phyloP scores from a whole-genome alignment of 2,797 vertebrate genomes.

The Phataginus tricuspis region DNA sequence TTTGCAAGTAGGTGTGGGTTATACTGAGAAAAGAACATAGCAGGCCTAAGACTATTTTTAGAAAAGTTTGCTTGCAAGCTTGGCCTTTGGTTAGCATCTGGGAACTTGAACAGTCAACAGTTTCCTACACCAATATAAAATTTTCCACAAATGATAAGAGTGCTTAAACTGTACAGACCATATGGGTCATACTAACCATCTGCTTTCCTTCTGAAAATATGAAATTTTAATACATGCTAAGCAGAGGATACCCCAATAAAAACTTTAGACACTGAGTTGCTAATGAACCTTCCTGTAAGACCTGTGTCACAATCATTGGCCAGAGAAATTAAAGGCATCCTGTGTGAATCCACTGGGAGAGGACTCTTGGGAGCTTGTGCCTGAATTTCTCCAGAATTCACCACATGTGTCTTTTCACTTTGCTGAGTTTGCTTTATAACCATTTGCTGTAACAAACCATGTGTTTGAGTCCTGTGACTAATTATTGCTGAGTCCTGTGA shows the following conservation, averaged over 20 bases:
- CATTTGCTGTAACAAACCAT: not conserved
- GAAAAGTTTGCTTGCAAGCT: not conserved
- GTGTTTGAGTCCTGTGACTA: not conserved
- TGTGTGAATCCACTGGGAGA: not conserved
- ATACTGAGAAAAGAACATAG: not conserved
- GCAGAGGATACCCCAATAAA: not conserved
- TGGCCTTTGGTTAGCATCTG: not conserved
- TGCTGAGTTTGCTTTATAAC: not conserved
- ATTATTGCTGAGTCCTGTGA: not conserved
- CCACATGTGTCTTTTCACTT: not conserved
- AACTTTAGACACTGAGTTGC: not conserved
- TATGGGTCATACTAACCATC: not conserved
- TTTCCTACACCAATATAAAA: not conserved
- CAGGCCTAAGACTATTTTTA: not conserved
- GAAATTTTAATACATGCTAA: not conserved
- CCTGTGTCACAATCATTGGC: not conserved
- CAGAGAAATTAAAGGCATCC: not conserved
- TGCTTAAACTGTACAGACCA: not conserved
- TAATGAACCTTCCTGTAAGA: not conserved
- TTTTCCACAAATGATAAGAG: not conserved
- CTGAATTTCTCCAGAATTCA: conserved; percentile 24
- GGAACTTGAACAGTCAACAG: not conserved
- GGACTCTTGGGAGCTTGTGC: not conserved
- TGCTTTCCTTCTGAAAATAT: not conserved
- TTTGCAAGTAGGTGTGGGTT: not conserved